phyloP scores from a whole-genome alignment of 2,888 invertebrate species.

The Standfussiana lucernea region DNA sequence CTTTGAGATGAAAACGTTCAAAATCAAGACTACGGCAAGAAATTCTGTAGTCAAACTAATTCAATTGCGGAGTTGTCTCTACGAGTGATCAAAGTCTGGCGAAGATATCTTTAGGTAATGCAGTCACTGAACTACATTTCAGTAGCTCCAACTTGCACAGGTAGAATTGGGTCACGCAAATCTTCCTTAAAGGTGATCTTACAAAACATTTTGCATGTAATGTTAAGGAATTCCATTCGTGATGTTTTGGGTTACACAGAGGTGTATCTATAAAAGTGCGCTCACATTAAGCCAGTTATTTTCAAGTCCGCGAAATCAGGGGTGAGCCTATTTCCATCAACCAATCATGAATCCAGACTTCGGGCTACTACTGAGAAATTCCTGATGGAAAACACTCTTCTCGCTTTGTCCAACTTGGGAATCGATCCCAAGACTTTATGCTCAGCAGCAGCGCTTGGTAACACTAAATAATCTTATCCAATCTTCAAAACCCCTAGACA shows the following conservation, averaged over 20 bases:
- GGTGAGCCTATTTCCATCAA: background rate
- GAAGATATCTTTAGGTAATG: slow-evolving; percentile 5
- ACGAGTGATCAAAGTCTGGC: background rate
- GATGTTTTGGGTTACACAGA: background rate
- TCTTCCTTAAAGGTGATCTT: background rate
- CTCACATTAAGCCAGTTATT: background rate
- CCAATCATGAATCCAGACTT: background rate
- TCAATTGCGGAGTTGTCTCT: slow-evolving; percentile 16
- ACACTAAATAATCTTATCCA: background rate
- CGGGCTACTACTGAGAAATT: background rate
- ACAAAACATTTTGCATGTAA: background rate
- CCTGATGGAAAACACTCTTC: background rate
- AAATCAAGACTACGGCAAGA: background rate
- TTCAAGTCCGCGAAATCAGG: background rate
- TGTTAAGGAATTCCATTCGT: background rate
- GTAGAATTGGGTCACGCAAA: background rate
- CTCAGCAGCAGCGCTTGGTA: background rate
- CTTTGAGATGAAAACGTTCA: background rate
- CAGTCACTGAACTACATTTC: slow-evolving; percentile 1
- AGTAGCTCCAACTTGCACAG: background rate
- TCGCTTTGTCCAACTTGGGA: background rate
- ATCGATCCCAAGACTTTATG: background rate
- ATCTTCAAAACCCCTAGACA: background rate
- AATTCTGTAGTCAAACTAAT: background rate
- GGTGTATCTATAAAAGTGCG: background rate